Conservation (phyloP, 1,140 invertebrate species). For the Trachymyrmex cornetzi region DNA sequence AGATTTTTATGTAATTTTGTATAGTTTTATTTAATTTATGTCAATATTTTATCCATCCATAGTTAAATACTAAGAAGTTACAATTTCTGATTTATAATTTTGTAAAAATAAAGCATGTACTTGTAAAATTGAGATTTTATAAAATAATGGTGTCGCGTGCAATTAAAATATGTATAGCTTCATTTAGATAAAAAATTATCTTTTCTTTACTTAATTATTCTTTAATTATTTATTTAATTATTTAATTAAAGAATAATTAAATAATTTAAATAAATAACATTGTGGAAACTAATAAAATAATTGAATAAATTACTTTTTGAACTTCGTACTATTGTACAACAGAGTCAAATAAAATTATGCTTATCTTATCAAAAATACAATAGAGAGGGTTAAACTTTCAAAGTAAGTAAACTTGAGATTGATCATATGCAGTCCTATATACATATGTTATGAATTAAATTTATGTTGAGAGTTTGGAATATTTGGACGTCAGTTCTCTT, state of each 20-base stretch:
- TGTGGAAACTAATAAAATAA: too few species aligned
- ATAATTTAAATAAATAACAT: too few species aligned
- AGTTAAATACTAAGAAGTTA: not conserved
- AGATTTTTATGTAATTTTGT: not conserved
- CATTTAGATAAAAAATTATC: not conserved
- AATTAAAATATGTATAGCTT: not conserved
- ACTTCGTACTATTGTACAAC: too few species aligned
- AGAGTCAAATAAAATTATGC: not conserved
- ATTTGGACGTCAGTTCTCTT: constrained; percentile 8
- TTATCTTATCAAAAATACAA: not conserved
- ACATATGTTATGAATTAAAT: not conserved
- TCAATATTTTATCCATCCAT: not conserved
- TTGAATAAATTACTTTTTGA: too few species aligned
- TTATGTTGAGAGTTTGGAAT: constrained; percentile 20
- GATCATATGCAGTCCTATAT: not conserved
- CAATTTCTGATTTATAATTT: not conserved
- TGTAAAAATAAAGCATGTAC: not conserved
- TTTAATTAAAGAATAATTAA: not conserved
- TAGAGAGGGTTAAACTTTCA: not conserved
- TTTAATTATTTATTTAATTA: not conserved
- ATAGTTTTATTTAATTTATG: not conserved
- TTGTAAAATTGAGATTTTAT: not conserved
- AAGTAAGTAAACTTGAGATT: not conserved
- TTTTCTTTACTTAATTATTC: not conserved
- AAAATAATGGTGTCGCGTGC: not conserved